Conservation (phyloP, 2,888 invertebrate species). For the Hypena proboscidalis region DNA sequence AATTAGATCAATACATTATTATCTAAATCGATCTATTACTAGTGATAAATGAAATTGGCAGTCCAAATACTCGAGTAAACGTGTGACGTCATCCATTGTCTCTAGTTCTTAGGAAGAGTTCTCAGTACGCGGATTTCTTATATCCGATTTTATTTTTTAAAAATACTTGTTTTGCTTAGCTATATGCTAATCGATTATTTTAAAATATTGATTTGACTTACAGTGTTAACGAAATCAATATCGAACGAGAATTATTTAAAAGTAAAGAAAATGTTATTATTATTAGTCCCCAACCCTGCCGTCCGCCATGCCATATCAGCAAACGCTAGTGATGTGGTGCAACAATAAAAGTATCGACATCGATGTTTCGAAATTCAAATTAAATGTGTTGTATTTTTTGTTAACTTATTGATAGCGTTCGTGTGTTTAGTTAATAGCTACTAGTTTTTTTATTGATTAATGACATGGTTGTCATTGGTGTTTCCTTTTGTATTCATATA, state of each 20-base stretch:
- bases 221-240: not conserved
- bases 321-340: conserved; percentile 59
- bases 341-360: conserved; percentile 49
- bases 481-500: not conserved
- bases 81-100: conserved; percentile 71
- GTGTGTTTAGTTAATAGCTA: conserved; percentile 23
- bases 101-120: conserved; percentile 32
- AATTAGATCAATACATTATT: conserved; percentile 5
- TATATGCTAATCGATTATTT: conserved; percentile 1
- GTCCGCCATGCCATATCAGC: conserved; percentile 66
- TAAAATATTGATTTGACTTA: not conserved
- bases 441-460: conserved; percentile 17
- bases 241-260: conserved; percentile 5
- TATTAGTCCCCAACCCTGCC: conserved; percentile 41
- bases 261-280: conserved; percentile 36
- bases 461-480: conserved; percentile 7
- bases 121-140: conserved; percentile 28
- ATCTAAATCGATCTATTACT: conserved; percentile 10
- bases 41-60: conserved; percentile 26
- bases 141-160: conserved; percentile 19
- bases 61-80: conserved; percentile 38
- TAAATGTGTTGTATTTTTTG: conserved; percentile 16
- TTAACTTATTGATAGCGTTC: conserved; percentile 8
- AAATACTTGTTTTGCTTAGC: not conserved
- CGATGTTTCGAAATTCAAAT: conserved; percentile 43